phyloP scores from a whole-genome alignment of 30 jellyfish, hydroid and myxozoan genomes.

The Cassiopea andromeda region DNA sequence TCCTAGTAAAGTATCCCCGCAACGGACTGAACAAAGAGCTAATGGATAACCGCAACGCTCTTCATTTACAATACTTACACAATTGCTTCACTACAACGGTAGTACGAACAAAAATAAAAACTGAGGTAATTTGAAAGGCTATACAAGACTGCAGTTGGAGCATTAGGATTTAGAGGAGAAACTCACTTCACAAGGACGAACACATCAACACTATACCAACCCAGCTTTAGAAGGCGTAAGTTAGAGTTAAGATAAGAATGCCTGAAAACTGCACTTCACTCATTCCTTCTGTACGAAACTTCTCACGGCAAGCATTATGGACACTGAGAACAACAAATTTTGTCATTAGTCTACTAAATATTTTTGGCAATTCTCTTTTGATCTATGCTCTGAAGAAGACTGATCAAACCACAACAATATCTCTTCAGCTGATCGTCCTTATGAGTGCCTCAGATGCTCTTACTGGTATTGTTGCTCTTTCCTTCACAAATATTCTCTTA shows the following conservation, averaged over 20 bases:
- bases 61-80: too few relatives aligned
- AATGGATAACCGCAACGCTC: too few relatives aligned
- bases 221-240: too few relatives aligned
- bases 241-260: background rate
- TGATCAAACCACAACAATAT: background rate
- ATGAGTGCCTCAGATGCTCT: constrained; percentile 19
- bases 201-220: too few relatives aligned
- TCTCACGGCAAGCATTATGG: background rate
- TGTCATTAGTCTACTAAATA: background rate
- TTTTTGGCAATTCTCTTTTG: background rate
- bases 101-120: too few relatives aligned
- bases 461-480: constrained; percentile 13
- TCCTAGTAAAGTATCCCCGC: too few relatives aligned
- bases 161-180: too few relatives aligned
- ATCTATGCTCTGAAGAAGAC: background rate
- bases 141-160: too few relatives aligned
- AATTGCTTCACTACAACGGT: too few relatives aligned
- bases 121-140: too few relatives aligned
- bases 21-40: too few relatives aligned
- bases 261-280: background rate
- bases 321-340: background rate
- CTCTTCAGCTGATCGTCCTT: constrained; percentile 8
- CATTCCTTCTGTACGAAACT: background rate
- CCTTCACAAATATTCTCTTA: constrained; percentile 1
- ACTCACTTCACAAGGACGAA: too few relatives aligned